These are phyloP conservation scores for Streblospio benedicti DNA, from an alignment of 1,140 invertebrate genomes.

Conservation along the genomic window DNA sequence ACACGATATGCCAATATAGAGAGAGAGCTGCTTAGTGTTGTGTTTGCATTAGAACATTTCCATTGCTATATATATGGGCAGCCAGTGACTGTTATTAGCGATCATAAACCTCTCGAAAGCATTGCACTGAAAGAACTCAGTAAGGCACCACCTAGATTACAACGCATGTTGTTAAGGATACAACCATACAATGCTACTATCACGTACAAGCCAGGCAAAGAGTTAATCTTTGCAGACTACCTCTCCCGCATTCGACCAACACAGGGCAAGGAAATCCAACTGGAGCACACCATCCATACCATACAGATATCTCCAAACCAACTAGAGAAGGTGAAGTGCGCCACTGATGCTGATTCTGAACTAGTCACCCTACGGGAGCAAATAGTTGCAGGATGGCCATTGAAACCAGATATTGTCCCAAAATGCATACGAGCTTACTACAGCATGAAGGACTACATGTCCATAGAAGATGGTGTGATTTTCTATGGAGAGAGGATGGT, in stretches of 20 bases:
- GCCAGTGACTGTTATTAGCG: constrained; percentile 6
- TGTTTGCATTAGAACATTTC: neutral
- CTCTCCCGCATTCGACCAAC: constrained; percentile 16
- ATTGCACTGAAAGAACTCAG: constrained; percentile 44
- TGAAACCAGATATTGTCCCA: constrained; percentile 41
- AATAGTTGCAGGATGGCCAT: neutral
- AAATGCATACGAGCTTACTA: constrained; percentile 26
- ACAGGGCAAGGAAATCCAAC: neutral
- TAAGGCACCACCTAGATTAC: constrained; percentile 39
- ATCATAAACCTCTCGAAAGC: constrained; percentile 27
- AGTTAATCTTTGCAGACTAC: constrained; percentile 42
- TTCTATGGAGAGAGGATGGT: too few relatives aligned
- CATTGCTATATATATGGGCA: constrained; percentile 11
- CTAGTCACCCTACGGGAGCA: neutral
- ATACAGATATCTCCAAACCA: too few relatives aligned
- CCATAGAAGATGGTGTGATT: constrained; percentile 30
- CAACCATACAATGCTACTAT: constrained; percentile 46
- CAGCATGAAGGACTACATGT: constrained; percentile 29
- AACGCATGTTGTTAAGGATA: constrained; percentile 46
- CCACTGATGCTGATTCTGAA: too few relatives aligned
- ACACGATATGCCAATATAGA: neutral
- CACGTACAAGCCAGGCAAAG: constrained; percentile 36
- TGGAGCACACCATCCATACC: neutral
- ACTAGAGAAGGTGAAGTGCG: too few relatives aligned
- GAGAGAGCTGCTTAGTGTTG: constrained; percentile 2